A percentile compares a stretch with the other conserved stretches of the same genome.
These are phyloP conservation scores for Vandiemenella viatica DNA, from an alignment of 2,888 invertebrate genomes.

Conservation along the genomic window DNA sequence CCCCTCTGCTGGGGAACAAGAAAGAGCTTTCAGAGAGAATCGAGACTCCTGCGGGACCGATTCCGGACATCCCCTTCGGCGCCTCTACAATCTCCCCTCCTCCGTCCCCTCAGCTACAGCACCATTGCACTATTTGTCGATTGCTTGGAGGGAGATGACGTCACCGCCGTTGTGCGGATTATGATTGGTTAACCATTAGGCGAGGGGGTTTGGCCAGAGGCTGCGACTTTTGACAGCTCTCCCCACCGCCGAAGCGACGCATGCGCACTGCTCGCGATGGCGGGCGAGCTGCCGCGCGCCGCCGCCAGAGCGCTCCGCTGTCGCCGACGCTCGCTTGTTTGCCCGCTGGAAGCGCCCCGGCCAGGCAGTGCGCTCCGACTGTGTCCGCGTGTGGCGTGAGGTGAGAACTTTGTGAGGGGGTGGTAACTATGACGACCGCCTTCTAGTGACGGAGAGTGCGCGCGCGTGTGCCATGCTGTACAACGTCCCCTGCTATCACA, in stretches of 20 bases:
- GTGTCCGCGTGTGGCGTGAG: too few species aligned
- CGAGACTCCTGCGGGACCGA: too few species aligned
- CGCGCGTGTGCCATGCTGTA: conserved; percentile 15
- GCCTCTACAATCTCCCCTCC: not conserved
- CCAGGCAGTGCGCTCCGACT: too few species aligned
- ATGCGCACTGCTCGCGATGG: not conserved
- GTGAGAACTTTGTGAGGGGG: too few species aligned
- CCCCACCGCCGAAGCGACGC: not conserved
- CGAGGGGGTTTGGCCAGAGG: conserved; percentile 7
- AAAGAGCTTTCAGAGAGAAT: too few species aligned
- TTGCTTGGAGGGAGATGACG: not conserved
- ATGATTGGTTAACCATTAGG: conserved; percentile 7
- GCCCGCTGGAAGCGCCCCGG: too few species aligned
- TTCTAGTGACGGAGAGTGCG: too few species aligned
- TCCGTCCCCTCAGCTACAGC: not conserved
- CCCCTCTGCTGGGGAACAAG: too few species aligned
- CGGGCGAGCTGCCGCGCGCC: not conserved
- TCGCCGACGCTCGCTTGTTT: too few species aligned
- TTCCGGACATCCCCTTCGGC: too few species aligned
- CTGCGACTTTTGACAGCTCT: conserved; percentile 1
- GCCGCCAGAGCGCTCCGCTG: conserved; percentile 1
- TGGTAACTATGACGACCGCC: too few species aligned
- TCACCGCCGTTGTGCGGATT: not conserved
- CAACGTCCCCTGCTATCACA: conserved; percentile 15
- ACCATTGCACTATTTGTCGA: conserved; percentile 3